Base-by-base conservation (phyloP, 2,888 invertebrate species). In the Chesias legatella region DNA sequence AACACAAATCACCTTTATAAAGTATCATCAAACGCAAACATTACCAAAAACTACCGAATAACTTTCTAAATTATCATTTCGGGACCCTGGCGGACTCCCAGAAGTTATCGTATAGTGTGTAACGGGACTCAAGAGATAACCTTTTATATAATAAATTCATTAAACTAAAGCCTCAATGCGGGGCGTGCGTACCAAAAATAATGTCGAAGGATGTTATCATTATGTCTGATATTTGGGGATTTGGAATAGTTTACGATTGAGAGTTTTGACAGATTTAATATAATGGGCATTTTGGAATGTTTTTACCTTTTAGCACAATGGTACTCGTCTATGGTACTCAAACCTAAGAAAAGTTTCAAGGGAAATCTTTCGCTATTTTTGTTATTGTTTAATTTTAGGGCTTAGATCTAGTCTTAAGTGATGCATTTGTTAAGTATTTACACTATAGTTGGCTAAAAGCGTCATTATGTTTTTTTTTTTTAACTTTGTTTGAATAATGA, bases 71-170 rank as follows among this genome's bases (percentile, higher is more conserved):
- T 55, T 48, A 46, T 50, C 49, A 51, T 48, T 48, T 44, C 26
- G 26, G 28, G 17, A 27, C 47, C 44, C 41, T 28, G 9, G 48
- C 36, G 46, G 32, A 32, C 46, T 40, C 35, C 31, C 32, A 38
- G 37, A 53, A 44, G 37, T 46, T 50, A 45, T 47, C 39, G 47
- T 22, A 33, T 33, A 39, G 36, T 43, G 32, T 36, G 30, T 44
- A 42, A 56, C 59, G 46, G 49, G 31, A 31, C 61, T 46, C 56
- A 7, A 22, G 68, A 63, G 69, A 62, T 63, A 62, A 61, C 63
- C 70, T 64, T 66, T 67, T 62, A 46, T 53, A 63, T 67, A 63
- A 75, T 80, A 79, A 79, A 81, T 79, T 77, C 64, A 81, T 79
- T 79, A 70, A 29, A 48, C 44, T 53, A 56, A 58, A 67, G 59